Conservation (phyloP, 2,113 vertebrate genomes). For the Xenopus laevis region DNA sequence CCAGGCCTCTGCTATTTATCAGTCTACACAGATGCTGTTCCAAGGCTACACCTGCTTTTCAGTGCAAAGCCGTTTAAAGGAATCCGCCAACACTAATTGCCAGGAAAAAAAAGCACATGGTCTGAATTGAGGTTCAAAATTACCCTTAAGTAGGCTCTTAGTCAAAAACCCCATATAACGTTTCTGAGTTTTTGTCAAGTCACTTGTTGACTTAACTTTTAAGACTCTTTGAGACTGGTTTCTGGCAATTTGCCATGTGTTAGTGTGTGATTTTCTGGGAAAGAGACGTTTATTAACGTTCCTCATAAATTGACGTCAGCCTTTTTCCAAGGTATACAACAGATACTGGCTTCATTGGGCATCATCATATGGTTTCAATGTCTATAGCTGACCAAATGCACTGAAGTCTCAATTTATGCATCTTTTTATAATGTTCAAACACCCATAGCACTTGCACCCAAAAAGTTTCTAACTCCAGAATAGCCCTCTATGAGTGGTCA, state of each 20-base stretch:
- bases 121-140: not conserved
- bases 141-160: slow-evolving; percentile 1
- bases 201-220: slow-evolving; percentile 3
- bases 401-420: no score
- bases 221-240: not conserved
- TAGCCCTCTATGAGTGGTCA: no score
- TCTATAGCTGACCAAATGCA: no score
- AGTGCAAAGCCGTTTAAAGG: not conserved
- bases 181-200: not conserved
- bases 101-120: not conserved
- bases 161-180: slow-evolving; percentile 1
- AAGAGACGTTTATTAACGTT: no score
- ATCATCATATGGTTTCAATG: no score
- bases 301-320: no score
- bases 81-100: not conserved
- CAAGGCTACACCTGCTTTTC: not conserved
- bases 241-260: not conserved
- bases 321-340: no score
- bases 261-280: not conserved
- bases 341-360: no score
- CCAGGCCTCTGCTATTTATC: not conserved
- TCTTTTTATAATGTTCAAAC: no score
- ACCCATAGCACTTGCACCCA: no score
- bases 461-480: no score
- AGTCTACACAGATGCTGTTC: not conserved